Conservation (phyloP, 2,888 invertebrate genomes). For the Phaonia tiefii region DNA sequence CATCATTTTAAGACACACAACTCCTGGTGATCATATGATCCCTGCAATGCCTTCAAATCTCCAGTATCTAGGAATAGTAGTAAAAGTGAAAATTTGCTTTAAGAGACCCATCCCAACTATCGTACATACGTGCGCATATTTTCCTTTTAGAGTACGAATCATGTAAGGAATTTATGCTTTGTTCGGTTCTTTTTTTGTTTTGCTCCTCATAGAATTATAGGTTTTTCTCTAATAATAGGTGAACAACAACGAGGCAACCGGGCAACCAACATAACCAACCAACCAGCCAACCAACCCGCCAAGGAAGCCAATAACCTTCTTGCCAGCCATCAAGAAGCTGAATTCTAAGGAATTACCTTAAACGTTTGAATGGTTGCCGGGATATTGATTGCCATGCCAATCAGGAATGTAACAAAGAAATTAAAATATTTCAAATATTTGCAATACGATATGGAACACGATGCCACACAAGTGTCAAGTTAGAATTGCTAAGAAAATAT, state of each 20-base stretch:
- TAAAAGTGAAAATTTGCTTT: conserved; percentile 67
- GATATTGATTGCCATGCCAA: conserved; percentile 1
- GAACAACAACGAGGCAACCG: conserved; percentile 1
- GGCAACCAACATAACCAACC: background rate
- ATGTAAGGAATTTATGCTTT: conserved; percentile 46
- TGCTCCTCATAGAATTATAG: conserved; percentile 62
- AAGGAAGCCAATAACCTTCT: conserved; percentile 48
- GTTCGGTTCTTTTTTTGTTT: background rate
- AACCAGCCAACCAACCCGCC: background rate
- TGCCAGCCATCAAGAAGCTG: background rate
- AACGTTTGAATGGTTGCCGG: conserved; percentile 31
- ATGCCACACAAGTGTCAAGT: too few species aligned
- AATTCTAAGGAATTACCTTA: conserved; percentile 56
- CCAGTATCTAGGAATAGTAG: conserved; percentile 10
- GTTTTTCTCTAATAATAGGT: conserved; percentile 61
- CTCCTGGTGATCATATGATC: conserved; percentile 43
- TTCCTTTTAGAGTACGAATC: conserved; percentile 24
- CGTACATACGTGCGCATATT: too few species aligned
- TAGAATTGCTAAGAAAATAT: too few species aligned
- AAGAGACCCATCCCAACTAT: conserved; percentile 30
- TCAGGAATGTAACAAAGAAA: conserved; percentile 49
- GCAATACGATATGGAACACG: conserved; percentile 4
- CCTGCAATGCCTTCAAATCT: background rate
- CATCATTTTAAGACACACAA: conserved; percentile 43
- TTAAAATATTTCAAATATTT: conserved; percentile 65